These are phyloP conservation scores for Sebastolobus altivelis DNA, from an alignment of 2,797 vertebrate genomes.

Conservation along the genomic window DNA sequence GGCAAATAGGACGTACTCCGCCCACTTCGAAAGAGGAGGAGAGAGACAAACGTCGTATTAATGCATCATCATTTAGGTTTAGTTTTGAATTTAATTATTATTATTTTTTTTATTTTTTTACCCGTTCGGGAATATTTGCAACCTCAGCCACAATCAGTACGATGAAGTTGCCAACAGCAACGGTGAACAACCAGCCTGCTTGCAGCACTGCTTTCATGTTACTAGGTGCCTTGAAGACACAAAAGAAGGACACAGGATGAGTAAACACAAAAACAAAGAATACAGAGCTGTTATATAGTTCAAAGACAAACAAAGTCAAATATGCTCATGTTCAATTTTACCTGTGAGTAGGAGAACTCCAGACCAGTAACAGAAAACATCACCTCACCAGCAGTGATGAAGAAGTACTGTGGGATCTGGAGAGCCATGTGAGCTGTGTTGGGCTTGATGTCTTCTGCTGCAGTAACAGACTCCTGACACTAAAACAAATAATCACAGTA, in stretches of 20 bases:
- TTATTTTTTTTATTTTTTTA: slow-evolving; percentile 56
- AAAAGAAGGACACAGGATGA: slow-evolving; percentile 11
- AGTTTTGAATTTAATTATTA: background rate
- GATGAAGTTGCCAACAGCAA: slow-evolving; percentile 94
- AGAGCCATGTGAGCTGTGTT: slow-evolving; percentile 93
- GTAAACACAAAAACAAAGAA: background rate
- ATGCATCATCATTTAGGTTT: background rate
- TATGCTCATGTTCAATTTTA: slow-evolving; percentile 55
- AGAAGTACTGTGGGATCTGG: slow-evolving; percentile 97
- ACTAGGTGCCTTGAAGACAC: slow-evolving; percentile 89
- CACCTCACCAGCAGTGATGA: slow-evolving; percentile 93
- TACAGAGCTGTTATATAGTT: background rate
- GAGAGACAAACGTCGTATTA: slow-evolving; percentile 14
- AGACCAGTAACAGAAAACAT: slow-evolving; percentile 96
- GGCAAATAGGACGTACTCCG: slow-evolving; percentile 93
- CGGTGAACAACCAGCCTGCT: slow-evolving; percentile 94
- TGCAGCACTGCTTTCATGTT: slow-evolving; percentile 99
- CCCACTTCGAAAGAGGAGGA: slow-evolving; percentile 86
- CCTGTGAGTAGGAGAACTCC: slow-evolving; percentile 98
- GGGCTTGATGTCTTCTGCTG: slow-evolving; percentile 86
- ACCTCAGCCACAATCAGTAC: slow-evolving; percentile 94
- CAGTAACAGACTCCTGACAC: slow-evolving; percentile 67
- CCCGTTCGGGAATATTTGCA: slow-evolving; percentile 87
- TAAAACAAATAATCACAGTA: slow-evolving; percentile 49
- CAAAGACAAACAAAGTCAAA: background rate